Evolutionary conservation across 2,113 vertebrate species (phyloP).

Genomic region (Gymnobelideus leadbeateri): DNA sequence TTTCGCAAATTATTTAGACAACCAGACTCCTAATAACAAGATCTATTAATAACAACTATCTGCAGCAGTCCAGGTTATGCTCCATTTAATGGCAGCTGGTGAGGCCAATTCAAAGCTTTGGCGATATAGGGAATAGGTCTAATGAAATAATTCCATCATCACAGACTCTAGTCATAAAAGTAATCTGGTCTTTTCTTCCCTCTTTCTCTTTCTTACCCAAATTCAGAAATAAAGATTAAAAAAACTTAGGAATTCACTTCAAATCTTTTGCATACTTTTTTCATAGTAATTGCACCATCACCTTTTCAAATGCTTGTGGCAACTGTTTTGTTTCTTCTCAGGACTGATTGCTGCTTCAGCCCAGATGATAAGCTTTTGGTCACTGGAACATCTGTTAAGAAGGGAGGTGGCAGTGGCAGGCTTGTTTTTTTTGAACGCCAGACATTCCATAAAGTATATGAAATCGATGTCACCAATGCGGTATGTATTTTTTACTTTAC

Average conservation of each 20-base stretch:
- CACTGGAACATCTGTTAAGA: constrained; percentile 95
- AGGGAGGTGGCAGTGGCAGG: constrained; percentile 92
- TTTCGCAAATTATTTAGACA: background rate
- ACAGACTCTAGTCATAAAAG: constrained; percentile 4
- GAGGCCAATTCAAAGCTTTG: constrained; percentile 26
- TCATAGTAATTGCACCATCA: background rate
- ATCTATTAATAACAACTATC: background rate
- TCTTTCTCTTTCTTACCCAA: background rate
- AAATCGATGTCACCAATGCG: constrained; percentile 94
- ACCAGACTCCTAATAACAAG: background rate
- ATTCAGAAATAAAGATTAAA: constrained; percentile 23
- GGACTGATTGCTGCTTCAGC: constrained; percentile 98
- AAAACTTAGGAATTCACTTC: background rate
- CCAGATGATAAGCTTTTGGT: constrained; percentile 96
- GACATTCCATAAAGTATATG: constrained; percentile 92
- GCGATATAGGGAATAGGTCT: background rate
- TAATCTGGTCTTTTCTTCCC: background rate
- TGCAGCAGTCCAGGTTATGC: background rate
- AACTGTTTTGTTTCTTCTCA: constrained; percentile 74
- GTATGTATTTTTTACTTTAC: constrained; percentile 85
- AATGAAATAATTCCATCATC: constrained; percentile 34
- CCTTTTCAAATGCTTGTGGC: background rate
- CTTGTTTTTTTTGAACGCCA: constrained; percentile 92
- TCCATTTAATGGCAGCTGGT: constrained; percentile 10
- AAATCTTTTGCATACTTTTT: constrained; percentile 18